Evolutionary conservation across 2,797 vertebrate genomes (phyloP).

Genomic region (Monodelphis domestica): DNA sequence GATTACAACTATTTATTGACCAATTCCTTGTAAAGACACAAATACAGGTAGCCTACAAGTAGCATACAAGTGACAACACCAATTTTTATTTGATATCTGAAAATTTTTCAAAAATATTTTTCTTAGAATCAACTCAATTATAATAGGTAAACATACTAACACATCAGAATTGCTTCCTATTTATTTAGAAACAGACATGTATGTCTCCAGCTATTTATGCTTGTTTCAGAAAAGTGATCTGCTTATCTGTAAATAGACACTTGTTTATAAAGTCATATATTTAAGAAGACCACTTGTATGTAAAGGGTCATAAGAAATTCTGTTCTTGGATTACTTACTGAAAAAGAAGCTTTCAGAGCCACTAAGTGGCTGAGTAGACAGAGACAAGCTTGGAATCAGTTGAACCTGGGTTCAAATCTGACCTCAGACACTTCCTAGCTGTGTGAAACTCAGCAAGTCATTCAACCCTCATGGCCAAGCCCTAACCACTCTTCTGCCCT

Average conservation of each 20-base stretch:
- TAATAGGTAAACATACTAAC: neutral
- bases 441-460: no score
- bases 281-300: neutral
- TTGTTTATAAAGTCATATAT: conserved; percentile 24
- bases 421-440: no score
- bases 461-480: no score
- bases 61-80: conserved; percentile 6
- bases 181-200: neutral
- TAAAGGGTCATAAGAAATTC: neutral
- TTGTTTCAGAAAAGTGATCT: neutral
- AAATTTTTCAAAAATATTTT: conserved; percentile 25
- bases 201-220: neutral
- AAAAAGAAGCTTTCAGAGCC: neutral
- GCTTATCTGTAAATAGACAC: conserved; percentile 30
- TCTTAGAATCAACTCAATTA: neutral
- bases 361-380: no score
- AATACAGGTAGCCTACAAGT: neutral
- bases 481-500: no score
- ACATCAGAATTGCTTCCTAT: neutral
- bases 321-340: neutral
- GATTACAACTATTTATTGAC: conserved; percentile 8
- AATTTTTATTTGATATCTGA: conserved; percentile 13
- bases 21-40: conserved; percentile 23
- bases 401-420: no score
- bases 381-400: no score